phyloP scores from a whole-genome alignment of 2,888 invertebrate genomes.

The Imbricaverruca yamaguchii region DNA sequence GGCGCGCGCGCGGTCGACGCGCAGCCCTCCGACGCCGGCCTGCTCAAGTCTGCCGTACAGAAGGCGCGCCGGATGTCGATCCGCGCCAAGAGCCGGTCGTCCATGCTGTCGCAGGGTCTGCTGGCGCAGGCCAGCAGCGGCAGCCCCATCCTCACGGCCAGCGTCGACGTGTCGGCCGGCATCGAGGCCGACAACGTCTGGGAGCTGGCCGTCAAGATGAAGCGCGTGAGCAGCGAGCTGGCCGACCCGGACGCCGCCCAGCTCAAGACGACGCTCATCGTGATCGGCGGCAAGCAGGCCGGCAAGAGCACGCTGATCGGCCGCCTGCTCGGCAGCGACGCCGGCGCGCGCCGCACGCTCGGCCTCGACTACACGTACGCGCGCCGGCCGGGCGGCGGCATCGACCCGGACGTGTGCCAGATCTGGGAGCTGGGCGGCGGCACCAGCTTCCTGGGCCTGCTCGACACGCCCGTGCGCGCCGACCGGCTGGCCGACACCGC shows the following conservation, averaged over 20 bases:
- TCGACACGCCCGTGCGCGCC: constrained; percentile 46
- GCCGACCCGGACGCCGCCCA: neutral
- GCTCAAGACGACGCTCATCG: neutral
- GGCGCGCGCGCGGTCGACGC: too few relatives aligned
- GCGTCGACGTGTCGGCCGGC: neutral
- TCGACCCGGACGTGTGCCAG: constrained; percentile 62
- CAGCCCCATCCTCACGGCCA: neutral
- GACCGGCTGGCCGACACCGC: constrained; percentile 43
- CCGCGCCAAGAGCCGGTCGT: neutral
- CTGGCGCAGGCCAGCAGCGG: neutral
- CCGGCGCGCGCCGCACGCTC: constrained; percentile 63
- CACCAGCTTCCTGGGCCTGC: constrained; percentile 47
- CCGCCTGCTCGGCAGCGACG: constrained; percentile 68
- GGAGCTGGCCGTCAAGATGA: constrained; percentile 1
- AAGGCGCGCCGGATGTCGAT: neutral
- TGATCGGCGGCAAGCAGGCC: neutral
- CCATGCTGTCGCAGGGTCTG: neutral
- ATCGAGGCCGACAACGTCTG: constrained; percentile 5
- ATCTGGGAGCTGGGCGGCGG: constrained; percentile 75
- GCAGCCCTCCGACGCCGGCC: neutral
- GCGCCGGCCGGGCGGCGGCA: constrained; percentile 51
- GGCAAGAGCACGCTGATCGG: constrained; percentile 60
- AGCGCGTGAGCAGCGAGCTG: neutral
- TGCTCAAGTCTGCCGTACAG: neutral
- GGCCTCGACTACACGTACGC: constrained; percentile 82